Evolutionary conservation across 2,113 vertebrate species (phyloP), one percentile per base, ranked within the genome.

Genomic region (Nothobranchius kuhntae): DNA sequence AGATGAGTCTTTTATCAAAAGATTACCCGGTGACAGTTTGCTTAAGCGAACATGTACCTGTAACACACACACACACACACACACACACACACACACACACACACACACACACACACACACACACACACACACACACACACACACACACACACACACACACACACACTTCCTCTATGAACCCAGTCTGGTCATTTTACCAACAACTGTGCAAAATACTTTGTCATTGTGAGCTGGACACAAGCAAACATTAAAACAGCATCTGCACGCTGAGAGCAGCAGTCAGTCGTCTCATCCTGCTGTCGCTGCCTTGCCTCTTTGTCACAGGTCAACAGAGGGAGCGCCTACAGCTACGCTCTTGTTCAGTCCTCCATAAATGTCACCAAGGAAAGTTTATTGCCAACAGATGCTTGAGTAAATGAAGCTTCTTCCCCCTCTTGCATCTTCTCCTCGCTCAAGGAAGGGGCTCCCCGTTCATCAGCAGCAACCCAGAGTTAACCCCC

Each of bases 391-490:
- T 93, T 93, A 93, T 90, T 63, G 85, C 65, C 83, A 80, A 90
- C 92, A 93, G 92, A 93, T 93, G 92, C 90, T 90, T 53, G 3
- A 86, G 83, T 82, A 84, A 86, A 87, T 77, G 65, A 85, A 57
- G 36, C 56, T 42, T 61, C 68, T 42, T 58, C 46, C 78, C 73
- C 77, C 61, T 47, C 60, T 70, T 61, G 71, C 36, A 68, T 65
- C 71, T 51, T 74, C 77, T 72, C 52, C 58, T 60, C 54, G 38
- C 75, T 69, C 47, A 38, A 72, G 80, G 68, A 90, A 85, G 81
- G 81, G 82, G 53, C 72, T 89, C 67, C 80, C 76, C 52, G 64
- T 83, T 85, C 76, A 71, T 77, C 26, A 53, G 50, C 67, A 51
- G 65, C 80, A 88, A 92, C 91, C 92, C 75, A 15, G 68, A 73